phyloP scores from a whole-genome alignment of 2,113 vertebrate species.

The Ranitomeya imitator region DNA sequence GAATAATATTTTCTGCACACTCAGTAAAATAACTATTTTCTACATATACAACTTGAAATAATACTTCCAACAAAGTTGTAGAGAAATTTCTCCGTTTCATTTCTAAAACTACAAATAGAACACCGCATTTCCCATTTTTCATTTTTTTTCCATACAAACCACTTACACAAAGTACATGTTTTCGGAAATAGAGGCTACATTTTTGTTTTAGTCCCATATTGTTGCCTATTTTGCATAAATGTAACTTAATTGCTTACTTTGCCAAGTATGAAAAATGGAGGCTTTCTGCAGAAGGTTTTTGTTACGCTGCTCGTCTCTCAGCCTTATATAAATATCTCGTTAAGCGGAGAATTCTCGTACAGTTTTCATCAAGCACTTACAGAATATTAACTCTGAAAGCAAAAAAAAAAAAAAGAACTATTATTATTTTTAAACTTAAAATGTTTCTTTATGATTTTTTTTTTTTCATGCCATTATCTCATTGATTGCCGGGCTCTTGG shows the following conservation, averaged over 20 bases:
- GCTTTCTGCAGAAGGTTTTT: slow-evolving; percentile 22
- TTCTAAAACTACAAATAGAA: background rate
- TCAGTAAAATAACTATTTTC: background rate
- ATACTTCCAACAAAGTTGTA: background rate
- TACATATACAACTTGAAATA: background rate
- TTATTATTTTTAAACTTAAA: slow-evolving; percentile 55
- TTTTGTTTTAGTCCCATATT: slow-evolving; percentile 15
- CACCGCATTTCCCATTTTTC: background rate
- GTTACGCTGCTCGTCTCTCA: slow-evolving; percentile 27
- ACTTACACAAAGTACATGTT: slow-evolving; percentile 31
- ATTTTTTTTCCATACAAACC: background rate
- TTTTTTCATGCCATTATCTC: slow-evolving; percentile 44
- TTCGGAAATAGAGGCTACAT: slow-evolving; percentile 29
- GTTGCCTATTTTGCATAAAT: slow-evolving; percentile 43
- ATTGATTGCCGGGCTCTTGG: slow-evolving; percentile 51
- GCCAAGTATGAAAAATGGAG: slow-evolving; percentile 32
- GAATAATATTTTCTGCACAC: background rate
- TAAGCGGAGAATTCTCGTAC: slow-evolving; percentile 22
- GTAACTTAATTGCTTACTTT: slow-evolving; percentile 39
- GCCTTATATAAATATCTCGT: slow-evolving; percentile 48
- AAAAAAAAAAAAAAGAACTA: background rate
- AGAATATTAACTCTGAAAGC: slow-evolving; percentile 46
- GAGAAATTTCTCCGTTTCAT: background rate
- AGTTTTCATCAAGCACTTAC: slow-evolving; percentile 27
- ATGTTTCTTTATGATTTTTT: slow-evolving; percentile 53